Evolutionary conservation across 2,888 invertebrate genomes (phyloP), one percentile per base, ranked within the genome.

Genomic region (Zaprionus bogoriensis): DNA sequence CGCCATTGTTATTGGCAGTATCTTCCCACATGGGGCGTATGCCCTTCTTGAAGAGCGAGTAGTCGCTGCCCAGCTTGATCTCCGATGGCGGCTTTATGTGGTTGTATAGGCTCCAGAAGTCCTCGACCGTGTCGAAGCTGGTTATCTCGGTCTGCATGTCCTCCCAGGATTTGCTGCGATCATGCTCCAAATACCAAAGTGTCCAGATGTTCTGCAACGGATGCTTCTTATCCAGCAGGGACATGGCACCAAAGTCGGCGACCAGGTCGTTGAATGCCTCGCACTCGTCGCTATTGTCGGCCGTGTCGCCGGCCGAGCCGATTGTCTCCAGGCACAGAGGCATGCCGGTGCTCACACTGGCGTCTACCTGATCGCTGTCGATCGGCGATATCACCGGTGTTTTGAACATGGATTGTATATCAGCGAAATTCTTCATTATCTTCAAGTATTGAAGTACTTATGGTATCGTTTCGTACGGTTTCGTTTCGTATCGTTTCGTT

Each of bases 201-300:
- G 98, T 98, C 99, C 99, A 99, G 64, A 94, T 95, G 91, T 97
- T 96, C 90, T 99, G 97, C 72, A 99, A 92, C 5, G 98, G 98
- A 92, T 99, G 98, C 91, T 98, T 98, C 67, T 94, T 77, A 77
- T 19, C 60, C 66, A 4, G 48, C 59, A 42, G 7, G 27, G 2
- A n/a, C 25, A n/a, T n/a, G 32, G 69, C 55, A 50, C 67, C 50
- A 9, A 60, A 69, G 65, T 51, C n/a, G n/a, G n/a, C n/a, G n/a
- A n/a, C n/a, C n/a, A n/a, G n/a, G n/a, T n/a, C n/a, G n/a, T n/a
- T n/a, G n/a, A n/a, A n/a, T n/a, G n/a, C n/a, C n/a, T n/a, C n/a
- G n/a, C n/a, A n/a, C n/a, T n/a, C n/a, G n/a, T n/a, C n/a, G n/a
- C n/a, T n/a, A n/a, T n/a, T n/a, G n/a, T n/a, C n/a, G n/a, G n/a